Conservation (phyloP, 2,888 invertebrate genomes). For the Iselma pallidipennis region DNA sequence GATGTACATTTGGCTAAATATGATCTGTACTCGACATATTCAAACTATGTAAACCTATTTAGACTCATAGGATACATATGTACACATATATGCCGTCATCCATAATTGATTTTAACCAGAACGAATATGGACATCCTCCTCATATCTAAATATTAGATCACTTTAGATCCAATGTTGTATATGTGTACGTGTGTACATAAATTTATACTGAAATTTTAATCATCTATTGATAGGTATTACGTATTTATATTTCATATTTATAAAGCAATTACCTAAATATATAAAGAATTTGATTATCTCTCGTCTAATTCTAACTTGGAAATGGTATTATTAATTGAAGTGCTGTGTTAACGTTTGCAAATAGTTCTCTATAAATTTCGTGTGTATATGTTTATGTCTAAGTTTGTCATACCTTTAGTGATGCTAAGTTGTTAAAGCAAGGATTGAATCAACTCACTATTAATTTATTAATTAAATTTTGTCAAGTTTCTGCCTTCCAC, state of each 20-base stretch:
- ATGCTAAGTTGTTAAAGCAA: neutral
- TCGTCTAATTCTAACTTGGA: no score
- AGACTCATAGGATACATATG: no score
- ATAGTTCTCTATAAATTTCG: neutral
- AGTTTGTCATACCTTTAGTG: neutral
- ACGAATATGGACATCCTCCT: neutral
- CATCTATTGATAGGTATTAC: no score
- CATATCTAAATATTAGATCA: neutral
- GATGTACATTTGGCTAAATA: constrained; percentile 23
- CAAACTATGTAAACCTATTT: constrained; percentile 10
- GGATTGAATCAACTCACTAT: neutral
- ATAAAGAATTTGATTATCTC: no score
- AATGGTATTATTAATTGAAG: no score
- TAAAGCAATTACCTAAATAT: no score
- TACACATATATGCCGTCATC: neutral
- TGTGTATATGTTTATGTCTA: neutral
- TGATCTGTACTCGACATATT: constrained; percentile 20
- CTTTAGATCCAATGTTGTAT: no score
- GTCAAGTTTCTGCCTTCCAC: neutral
- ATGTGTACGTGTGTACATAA: no score
- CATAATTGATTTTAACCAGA: constrained; percentile 12
- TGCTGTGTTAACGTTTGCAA: no score
- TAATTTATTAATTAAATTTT: neutral
- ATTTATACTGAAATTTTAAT: no score
- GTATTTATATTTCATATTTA: no score